Percentiles rank a stretch among this genome's conserved stretches.
These are phyloP conservation scores for Metallyticus violacea DNA, from an alignment of 2,888 invertebrate genomes.

Conservation along the genomic window DNA sequence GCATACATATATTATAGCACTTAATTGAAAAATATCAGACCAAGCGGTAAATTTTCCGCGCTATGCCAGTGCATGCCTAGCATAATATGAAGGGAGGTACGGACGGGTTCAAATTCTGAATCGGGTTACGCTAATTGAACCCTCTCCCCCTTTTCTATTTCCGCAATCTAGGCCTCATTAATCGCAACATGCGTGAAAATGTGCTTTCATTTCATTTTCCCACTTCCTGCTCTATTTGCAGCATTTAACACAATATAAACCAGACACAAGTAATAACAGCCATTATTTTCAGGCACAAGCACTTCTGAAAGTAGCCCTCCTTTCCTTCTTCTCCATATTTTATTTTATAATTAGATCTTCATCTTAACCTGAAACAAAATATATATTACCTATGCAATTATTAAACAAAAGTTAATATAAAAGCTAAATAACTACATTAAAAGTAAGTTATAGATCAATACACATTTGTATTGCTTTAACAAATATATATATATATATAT, in stretches of 20 bases:
- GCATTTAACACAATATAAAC: background rate
- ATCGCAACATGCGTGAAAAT: background rate
- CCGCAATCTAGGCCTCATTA: background rate
- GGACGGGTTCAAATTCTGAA: background rate
- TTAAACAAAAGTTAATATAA: no score
- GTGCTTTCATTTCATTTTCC: background rate
- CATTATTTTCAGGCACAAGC: no score
- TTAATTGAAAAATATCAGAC: background rate
- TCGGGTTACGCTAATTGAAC: background rate
- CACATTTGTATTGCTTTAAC: no score
- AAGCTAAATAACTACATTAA: no score
- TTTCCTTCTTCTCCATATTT: no score
- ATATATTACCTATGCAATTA: no score
- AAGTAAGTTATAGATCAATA: no score
- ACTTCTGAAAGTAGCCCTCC: background rate
- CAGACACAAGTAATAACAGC: background rate
- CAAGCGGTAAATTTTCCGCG: background rate
- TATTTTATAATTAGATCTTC: no score
- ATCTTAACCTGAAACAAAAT: no score
- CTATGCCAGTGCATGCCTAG: background rate
- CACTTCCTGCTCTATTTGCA: background rate
- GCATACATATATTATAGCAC: background rate
- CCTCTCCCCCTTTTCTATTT: background rate
- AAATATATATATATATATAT: no score
- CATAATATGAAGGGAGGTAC: background rate